Conservation (phyloP, 2,888 invertebrate species). For the Argyresthia albistria region DNA sequence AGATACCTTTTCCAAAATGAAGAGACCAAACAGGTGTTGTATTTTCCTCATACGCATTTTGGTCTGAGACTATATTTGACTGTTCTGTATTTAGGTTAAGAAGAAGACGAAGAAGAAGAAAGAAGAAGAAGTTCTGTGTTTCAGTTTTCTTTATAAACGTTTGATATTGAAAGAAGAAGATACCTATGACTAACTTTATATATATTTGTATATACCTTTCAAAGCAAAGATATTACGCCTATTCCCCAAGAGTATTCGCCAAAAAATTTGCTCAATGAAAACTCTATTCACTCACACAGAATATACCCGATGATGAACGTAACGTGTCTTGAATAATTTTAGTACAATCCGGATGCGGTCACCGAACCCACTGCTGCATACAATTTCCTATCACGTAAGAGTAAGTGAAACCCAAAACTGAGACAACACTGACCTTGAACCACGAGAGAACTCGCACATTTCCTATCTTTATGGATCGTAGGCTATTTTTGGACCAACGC, state of each 20-base stretch:
- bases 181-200: no score
- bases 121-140: neutral
- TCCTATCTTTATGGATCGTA: no score
- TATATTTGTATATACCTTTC: neutral
- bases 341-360: neutral
- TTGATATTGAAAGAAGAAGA: no score
- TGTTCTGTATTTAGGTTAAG: neutral
- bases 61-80: neutral
- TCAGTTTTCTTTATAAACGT: neutral
- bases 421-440: neutral
- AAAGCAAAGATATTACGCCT: neutral
- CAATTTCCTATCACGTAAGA: neutral
- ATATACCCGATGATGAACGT: neutral
- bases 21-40: no score
- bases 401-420: neutral
- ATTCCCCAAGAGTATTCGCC: no score
- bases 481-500: no score
- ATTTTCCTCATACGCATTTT: neutral
- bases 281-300: no score
- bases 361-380: neutral
- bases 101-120: neutral
- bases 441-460: neutral
- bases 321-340: neutral
- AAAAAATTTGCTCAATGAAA: no score
- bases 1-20: no score